A percentile compares a stretch with the other conserved stretches of the same genome.
phyloP scores from a whole-genome alignment of 2,888 invertebrate species.

The Luffia ferchaultella region DNA sequence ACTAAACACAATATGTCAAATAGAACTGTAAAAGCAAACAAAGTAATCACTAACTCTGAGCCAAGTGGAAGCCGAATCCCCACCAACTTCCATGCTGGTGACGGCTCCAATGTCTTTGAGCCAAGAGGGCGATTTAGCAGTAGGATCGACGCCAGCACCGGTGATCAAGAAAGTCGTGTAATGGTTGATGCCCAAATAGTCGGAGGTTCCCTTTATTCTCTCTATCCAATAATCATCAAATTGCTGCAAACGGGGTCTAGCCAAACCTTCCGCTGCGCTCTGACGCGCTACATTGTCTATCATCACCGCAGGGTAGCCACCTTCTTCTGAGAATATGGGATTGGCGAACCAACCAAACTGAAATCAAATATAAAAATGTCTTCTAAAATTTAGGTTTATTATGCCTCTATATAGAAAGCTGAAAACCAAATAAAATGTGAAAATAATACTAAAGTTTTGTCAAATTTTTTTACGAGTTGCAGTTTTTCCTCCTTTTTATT shows the following conservation, averaged over 20 bases:
- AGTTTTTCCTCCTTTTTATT: too few species aligned
- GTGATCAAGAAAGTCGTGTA: constrained; percentile 55
- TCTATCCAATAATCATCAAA: constrained; percentile 52
- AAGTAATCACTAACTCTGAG: constrained; percentile 33
- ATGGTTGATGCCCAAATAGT: constrained; percentile 59
- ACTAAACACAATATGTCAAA: too few species aligned
- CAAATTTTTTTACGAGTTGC: too few species aligned
- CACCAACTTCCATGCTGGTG: constrained; percentile 49
- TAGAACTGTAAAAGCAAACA: neutral
- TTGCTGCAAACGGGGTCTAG: constrained; percentile 46
- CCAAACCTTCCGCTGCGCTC: constrained; percentile 45
- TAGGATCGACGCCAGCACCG: constrained; percentile 45
- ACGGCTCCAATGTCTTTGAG: constrained; percentile 55
- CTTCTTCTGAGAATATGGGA: constrained; percentile 55
- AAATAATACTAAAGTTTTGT: too few species aligned
- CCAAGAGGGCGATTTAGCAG: constrained; percentile 55
- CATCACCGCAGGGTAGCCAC: constrained; percentile 58
- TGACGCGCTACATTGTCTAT: constrained; percentile 46
- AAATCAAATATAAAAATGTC: constrained; percentile 10
- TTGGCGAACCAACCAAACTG: constrained; percentile 65
- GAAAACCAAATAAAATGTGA: too few species aligned
- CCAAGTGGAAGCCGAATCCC: constrained; percentile 57
- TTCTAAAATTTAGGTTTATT: too few species aligned
- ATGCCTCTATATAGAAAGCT: too few species aligned
- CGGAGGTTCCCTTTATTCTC: constrained; percentile 55